Base-by-base conservation (phyloP, 2,113 vertebrate genomes). In the Chaenocephalus aceratus region DNA sequence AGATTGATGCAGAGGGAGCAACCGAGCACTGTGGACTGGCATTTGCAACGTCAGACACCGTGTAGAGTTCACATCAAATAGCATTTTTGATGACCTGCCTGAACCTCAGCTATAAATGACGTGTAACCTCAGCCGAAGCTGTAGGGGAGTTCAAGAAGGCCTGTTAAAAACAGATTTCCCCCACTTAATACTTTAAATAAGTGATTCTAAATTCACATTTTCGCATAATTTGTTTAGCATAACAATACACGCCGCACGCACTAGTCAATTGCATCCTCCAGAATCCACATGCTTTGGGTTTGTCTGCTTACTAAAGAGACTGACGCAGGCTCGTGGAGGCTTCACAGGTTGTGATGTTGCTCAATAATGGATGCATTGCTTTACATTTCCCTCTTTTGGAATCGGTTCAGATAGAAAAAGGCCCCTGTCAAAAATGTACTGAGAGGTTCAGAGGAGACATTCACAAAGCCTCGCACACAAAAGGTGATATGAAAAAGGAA, bases 311-410 rank as follows among this genome's bases (percentile, higher is more conserved):
- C 73, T 71, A 75, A 74, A 78, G 73, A 44, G 64, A 74, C 48
- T 7, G 52, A 79, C 69, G 60, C 58, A 66, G 67, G 64, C 68
- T 79, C 58, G 2, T 3, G 0, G 53, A 77, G 71, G 60, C 67
- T 88, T 89, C 49, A 68, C 71, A 52, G 66, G 82, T 77, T 75
- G 73, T 14, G 49, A 80, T 86, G 84, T 83, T 66, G 79, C 68
- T 90, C 72, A 87, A 88, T 87, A 88, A 88, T 91, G 75, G 67
- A 92, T 91, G 74, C 15, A 2, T 51, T n/a, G 64, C 83, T 91
- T 88, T 86, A 84, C 85, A 77, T 87, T 86, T 80, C 15, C 44
- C 60, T 56, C 63, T 87, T 80, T 79, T 66, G 72, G 86, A 89
- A 87, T 66, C 64, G 30, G 60, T 61, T 85, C 71, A 84, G 77